These are phyloP conservation scores for Peromyscus leucopus DNA, from an alignment of 2,113 vertebrate species.

Conservation along the genomic window DNA sequence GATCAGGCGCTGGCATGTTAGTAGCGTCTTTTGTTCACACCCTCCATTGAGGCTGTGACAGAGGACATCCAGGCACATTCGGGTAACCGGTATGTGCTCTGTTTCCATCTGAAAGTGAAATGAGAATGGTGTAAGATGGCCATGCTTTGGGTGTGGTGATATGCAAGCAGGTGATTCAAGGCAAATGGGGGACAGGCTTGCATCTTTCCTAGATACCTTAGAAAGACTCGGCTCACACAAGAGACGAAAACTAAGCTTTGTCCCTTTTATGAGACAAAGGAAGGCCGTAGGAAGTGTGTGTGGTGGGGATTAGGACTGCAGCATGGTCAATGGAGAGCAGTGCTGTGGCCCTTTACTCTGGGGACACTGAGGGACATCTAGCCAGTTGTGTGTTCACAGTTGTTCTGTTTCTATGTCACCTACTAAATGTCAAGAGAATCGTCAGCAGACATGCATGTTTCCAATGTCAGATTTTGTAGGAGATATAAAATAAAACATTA, in stretches of 20 bases:
- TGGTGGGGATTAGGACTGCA: too few relatives aligned
- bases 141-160: background rate
- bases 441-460: background rate
- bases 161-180: background rate
- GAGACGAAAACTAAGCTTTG: background rate
- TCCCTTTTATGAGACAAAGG: background rate
- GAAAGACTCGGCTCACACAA: background rate
- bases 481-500: background rate
- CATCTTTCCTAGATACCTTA: background rate
- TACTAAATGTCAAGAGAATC: background rate
- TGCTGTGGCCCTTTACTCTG: background rate
- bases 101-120: background rate
- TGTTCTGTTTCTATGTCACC: background rate
- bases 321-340: background rate
- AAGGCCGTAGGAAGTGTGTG: background rate
- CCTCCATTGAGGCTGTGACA: fast-evolving
- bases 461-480: background rate
- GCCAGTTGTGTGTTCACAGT: too few relatives aligned
- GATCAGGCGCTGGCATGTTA: background rate
- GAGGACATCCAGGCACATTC: fast-evolving
- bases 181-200: background rate
- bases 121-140: fast-evolving
- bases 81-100: fast-evolving
- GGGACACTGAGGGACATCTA: background rate
- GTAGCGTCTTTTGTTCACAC: background rate